Percentiles rank a stretch among this genome's conserved stretches.
phyloP scores from a whole-genome alignment of 2,797 vertebrate genomes.

The Sebastes iracundus region DNA sequence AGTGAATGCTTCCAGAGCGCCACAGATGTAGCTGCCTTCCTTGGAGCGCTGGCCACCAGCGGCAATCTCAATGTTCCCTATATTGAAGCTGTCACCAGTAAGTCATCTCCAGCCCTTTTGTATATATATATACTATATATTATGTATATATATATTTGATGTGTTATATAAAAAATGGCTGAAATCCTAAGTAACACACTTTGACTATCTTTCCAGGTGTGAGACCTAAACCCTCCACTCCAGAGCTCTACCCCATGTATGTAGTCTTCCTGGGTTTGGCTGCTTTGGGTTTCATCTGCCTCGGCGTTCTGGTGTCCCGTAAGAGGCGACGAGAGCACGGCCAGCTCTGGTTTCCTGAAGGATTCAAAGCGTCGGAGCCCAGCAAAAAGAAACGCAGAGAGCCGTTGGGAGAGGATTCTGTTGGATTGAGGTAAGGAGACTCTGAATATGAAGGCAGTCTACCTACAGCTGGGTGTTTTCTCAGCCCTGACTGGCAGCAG shows the following conservation, averaged over 20 bases:
- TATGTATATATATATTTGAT: neutral
- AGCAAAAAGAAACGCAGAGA: conserved; percentile 97
- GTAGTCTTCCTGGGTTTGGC: conserved; percentile 85
- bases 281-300: conserved; percentile 85
- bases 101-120: conserved; percentile 45
- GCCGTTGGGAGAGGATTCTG: conserved; percentile 94
- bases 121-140: neutral
- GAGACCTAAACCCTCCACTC: conserved; percentile 68
- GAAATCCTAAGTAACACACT: neutral
- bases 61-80: conserved; percentile 96
- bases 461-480: neutral
- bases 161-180: neutral
- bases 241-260: conserved; percentile 90
- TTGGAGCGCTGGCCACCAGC: conserved; percentile 93
- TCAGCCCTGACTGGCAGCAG: neutral
- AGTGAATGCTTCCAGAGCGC: conserved; percentile 96
- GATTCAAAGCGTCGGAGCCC: conserved; percentile 92
- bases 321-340: conserved; percentile 95
- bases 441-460: neutral
- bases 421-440: conserved; percentile 92
- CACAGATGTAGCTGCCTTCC: conserved; percentile 94
- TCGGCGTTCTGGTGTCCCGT: conserved; percentile 93
- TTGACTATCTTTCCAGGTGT: conserved; percentile 83
- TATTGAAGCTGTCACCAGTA: conserved; percentile 97
- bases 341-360: conserved; percentile 98